These are phyloP conservation scores for Bactericera cockerelli DNA, from an alignment of 1,140 invertebrate genomes.

Conservation along the genomic window DNA sequence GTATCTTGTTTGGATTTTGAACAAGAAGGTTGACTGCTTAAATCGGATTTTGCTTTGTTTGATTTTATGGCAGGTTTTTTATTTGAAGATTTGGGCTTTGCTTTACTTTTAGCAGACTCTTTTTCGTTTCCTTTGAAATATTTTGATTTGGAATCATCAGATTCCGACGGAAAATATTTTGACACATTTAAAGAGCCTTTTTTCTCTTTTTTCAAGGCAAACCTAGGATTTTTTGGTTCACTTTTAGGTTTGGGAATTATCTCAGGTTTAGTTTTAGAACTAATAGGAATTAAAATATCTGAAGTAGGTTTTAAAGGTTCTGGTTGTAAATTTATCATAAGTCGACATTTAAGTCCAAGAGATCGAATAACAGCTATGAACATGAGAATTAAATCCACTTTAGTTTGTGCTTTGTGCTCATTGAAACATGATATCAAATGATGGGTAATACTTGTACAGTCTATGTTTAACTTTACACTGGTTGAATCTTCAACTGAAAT, in stretches of 20 bases:
- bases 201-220: not conserved
- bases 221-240: not conserved
- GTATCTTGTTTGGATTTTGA: not conserved
- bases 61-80: not conserved
- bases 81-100: not conserved
- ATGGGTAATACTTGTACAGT: slow-evolving; percentile 25
- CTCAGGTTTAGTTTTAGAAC: slow-evolving; percentile 30
- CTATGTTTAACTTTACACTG: slow-evolving; percentile 27
- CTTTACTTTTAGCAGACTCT: not conserved
- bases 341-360: slow-evolving; percentile 59
- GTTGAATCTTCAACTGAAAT: slow-evolving; percentile 27
- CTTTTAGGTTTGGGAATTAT: slow-evolving; percentile 11
- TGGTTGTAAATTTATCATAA: slow-evolving; percentile 50
- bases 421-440: slow-evolving; percentile 41
- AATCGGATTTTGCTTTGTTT: not conserved
- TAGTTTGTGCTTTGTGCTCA: slow-evolving; percentile 40
- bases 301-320: slow-evolving; percentile 41
- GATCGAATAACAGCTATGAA: slow-evolving; percentile 58
- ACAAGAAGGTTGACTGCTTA: not conserved
- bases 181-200: not conserved
- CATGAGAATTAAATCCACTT: slow-evolving; percentile 50
- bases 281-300: slow-evolving; percentile 40
- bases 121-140: not conserved
- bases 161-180: not conserved
- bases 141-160: not conserved